Conservation (phyloP, 1,140 invertebrate genomes). For the Bombus turneri region DNA sequence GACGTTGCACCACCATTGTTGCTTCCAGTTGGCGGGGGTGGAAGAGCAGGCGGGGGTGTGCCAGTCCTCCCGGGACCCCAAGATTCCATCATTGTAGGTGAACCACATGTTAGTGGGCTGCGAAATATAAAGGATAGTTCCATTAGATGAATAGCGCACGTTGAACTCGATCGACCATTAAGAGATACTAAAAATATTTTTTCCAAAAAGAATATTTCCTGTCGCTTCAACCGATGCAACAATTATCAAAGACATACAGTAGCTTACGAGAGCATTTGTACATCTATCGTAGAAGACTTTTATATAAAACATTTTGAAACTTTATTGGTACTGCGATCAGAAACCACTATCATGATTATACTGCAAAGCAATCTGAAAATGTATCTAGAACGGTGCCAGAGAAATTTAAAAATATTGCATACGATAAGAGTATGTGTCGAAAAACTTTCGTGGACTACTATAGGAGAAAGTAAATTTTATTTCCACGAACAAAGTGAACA, state of each 20-base stretch:
- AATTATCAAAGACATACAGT: no score
- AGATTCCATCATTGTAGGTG: conserved; percentile 81
- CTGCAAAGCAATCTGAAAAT: no score
- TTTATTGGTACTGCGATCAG: no score
- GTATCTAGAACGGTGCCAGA: no score
- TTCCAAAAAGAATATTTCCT: neutral
- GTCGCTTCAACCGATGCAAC: neutral
- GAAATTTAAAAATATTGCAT: no score
- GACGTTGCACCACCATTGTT: conserved; percentile 71
- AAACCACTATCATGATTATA: no score
- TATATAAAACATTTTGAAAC: no score
- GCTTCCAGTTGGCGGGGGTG: conserved; percentile 69
- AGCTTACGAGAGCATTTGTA: no score
- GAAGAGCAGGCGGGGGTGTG: conserved; percentile 74
- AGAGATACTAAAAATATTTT: neutral
- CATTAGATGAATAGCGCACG: conserved; percentile 18
- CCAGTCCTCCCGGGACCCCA: conserved; percentile 77
- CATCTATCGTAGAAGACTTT: no score
- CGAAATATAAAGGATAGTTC: conserved; percentile 61
- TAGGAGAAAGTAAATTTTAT: no score
- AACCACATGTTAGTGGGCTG: conserved; percentile 83
- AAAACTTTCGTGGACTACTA: no score
- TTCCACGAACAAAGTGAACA: neutral
- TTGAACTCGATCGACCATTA: neutral
- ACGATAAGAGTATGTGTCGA: no score